Conservation (phyloP, 64 coral and sea anemone genomes). For the Pocillopora damicornis region DNA sequence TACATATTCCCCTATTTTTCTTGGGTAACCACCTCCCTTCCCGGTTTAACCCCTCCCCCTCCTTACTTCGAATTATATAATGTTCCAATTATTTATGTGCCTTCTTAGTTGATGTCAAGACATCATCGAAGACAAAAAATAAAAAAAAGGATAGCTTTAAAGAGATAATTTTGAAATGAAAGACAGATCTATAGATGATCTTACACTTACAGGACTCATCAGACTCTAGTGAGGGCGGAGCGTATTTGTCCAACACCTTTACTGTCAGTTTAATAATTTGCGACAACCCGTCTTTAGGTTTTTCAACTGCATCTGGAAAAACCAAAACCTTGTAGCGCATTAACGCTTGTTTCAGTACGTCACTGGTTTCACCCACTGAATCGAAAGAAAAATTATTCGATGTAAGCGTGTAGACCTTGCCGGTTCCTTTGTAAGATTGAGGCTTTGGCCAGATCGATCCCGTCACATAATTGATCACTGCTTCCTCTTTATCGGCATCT, state of each 20-base stretch:
- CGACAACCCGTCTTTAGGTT: neutral
- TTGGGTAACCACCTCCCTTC: too few relatives aligned
- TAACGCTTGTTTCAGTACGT: constrained; percentile 35
- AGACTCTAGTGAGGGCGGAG: neutral
- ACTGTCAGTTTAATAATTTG: constrained; percentile 30
- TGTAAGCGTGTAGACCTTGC: constrained; percentile 3
- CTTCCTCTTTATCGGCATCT: neutral
- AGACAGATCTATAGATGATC: neutral
- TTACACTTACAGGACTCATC: constrained; percentile 53
- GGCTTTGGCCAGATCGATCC: constrained; percentile 49
- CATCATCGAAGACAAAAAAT: neutral
- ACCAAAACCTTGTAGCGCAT: constrained; percentile 27
- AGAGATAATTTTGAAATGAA: neutral
- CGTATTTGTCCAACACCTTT: constrained; percentile 30
- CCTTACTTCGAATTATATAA: too few relatives aligned
- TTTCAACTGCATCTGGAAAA: constrained; percentile 40
- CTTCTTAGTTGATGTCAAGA: too few relatives aligned
- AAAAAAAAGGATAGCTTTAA: too few relatives aligned
- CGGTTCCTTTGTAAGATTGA: neutral
- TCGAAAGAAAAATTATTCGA: constrained; percentile 17
- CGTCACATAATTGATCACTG: constrained; percentile 26
- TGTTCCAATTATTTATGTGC: too few relatives aligned
- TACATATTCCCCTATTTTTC: too few relatives aligned
- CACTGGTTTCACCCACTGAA: neutral
- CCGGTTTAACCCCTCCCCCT: too few relatives aligned